Conservation (phyloP, 2,797 vertebrate species). For the Thripadectes ignobilis region DNA sequence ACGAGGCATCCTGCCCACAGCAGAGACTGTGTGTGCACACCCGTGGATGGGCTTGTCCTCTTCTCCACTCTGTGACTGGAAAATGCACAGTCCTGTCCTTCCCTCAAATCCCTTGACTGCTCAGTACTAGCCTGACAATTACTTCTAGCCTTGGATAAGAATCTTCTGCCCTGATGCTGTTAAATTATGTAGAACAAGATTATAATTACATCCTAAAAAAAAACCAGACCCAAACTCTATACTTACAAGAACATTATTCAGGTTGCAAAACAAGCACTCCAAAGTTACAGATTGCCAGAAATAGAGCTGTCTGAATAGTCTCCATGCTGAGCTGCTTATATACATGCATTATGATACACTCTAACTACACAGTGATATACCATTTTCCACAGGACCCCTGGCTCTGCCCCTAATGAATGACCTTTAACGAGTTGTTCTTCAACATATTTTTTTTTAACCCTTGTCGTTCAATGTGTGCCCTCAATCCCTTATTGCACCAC, state of each 20-base stretch:
- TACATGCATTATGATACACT: fast-evolving
- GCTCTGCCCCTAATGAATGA: neutral
- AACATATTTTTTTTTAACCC: neutral
- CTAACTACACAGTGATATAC: fast-evolving
- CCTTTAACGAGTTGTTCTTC: neutral
- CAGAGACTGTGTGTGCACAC: neutral
- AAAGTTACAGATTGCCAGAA: neutral
- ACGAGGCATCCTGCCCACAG: neutral
- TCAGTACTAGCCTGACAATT: constrained; percentile 9
- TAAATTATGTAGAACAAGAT: constrained; percentile 56
- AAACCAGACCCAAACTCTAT: neutral
- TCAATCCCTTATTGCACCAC: fast-evolving
- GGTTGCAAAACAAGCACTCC: neutral
- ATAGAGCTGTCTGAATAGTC: neutral
- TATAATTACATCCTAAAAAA: constrained; percentile 31
- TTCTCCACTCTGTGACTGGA: neutral
- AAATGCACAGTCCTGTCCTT: neutral
- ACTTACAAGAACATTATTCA: constrained; percentile 20
- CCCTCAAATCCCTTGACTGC: neutral
- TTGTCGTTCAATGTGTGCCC: neutral
- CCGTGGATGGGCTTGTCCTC: neutral
- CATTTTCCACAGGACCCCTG: neutral
- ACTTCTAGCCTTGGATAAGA: constrained; percentile 48
- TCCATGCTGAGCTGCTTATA: neutral
- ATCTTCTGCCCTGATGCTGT: constrained; percentile 4